Percentiles rank a stretch among this genome's conserved stretches.
Evolutionary conservation across 2,797 vertebrate species (phyloP).

Genomic region (Silurus lanzhouensis): DNA sequence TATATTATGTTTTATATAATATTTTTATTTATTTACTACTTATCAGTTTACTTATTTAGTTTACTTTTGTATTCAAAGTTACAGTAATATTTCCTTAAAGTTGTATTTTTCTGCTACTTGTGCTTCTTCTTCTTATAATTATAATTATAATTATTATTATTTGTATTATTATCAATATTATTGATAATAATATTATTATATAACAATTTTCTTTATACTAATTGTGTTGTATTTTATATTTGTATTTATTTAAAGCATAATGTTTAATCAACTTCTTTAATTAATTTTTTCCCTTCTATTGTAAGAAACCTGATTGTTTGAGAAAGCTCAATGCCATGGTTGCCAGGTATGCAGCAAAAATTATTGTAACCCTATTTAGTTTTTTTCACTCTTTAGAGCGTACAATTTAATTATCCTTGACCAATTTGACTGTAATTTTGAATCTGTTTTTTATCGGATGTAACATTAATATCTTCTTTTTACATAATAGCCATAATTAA

Average conservation of each 20-base stretch:
- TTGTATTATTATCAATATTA: background rate
- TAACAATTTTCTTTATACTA: too few species aligned
- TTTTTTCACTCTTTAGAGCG: too few species aligned
- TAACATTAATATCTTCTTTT: too few species aligned
- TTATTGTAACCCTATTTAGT: too few species aligned
- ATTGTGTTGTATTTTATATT: background rate
- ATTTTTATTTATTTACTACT: background rate
- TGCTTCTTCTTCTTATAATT: background rate
- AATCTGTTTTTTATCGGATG: too few species aligned
- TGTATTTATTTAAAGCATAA: background rate
- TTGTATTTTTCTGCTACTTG: too few species aligned
- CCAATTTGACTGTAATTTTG: too few species aligned
- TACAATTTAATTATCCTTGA: too few species aligned
- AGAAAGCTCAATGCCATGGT: background rate
- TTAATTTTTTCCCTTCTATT: background rate
- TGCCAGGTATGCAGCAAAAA: background rate
- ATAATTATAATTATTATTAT: background rate
- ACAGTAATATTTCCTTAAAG: background rate
- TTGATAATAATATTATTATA: too few species aligned
- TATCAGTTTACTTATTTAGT: background rate
- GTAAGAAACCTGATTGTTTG: background rate
- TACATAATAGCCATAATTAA: too few species aligned
- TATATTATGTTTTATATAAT: background rate
- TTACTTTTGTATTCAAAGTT: background rate
- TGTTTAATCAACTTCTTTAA: background rate